These are phyloP conservation scores for Osmerus eperlanus DNA, from an alignment of 2,113 vertebrate species.

Conservation along the genomic window DNA sequence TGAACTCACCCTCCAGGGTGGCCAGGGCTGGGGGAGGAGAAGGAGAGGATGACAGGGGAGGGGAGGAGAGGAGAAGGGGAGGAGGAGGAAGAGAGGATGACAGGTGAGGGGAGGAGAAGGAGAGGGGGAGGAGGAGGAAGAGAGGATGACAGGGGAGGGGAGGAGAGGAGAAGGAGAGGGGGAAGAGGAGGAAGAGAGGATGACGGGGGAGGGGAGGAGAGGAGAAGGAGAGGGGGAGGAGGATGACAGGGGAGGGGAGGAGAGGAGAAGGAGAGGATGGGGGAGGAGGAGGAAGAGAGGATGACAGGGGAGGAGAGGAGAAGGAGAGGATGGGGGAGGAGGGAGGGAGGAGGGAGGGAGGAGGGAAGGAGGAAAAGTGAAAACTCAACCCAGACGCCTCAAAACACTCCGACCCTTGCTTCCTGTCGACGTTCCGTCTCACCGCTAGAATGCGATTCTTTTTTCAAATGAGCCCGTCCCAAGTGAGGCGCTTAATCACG, in stretches of 20 bases:
- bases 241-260: background rate
- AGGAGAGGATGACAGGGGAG: background rate
- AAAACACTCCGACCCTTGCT: background rate
- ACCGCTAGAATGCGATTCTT: no score
- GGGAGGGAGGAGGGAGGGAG: background rate
- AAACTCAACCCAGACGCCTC: no score
- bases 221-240: no score
- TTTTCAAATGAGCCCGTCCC: no score
- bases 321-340: background rate
- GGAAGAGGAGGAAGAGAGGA: background rate
- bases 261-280: background rate
- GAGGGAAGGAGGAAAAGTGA: no score
- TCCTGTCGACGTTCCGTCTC: background rate
- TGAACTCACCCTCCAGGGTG: conserved; percentile 88
- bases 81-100: no score
- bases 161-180: background rate
- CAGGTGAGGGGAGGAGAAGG: background rate
- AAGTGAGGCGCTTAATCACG: no score
- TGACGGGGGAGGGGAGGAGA: no score
- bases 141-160: background rate
- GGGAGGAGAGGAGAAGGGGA: no score
- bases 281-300: background rate
- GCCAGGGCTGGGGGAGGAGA: conserved; percentile 74
- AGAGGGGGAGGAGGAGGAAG: background rate
- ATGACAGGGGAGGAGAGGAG: background rate